These are phyloP conservation scores for Zosterops japonicus DNA, from an alignment of 2,113 vertebrate species.

Conservation along the genomic window DNA sequence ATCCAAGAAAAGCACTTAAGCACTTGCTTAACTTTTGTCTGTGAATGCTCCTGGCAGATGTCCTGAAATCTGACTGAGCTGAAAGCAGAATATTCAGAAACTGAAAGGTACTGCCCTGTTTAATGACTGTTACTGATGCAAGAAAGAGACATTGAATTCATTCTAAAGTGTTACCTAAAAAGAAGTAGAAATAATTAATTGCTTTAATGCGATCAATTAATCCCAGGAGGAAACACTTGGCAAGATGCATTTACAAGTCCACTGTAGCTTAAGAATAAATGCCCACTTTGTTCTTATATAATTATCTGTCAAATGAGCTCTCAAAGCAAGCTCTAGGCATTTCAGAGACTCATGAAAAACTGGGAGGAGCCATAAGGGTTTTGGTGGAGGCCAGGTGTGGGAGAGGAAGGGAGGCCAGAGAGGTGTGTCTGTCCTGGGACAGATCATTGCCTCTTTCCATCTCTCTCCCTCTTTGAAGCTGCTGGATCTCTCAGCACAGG, in stretches of 20 bases:
- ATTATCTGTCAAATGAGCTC: background rate
- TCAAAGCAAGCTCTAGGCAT: background rate
- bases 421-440: background rate
- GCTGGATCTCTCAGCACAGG: background rate
- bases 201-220: background rate
- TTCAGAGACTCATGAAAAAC: background rate
- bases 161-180: background rate
- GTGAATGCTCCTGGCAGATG: background rate
- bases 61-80: background rate
- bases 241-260: background rate
- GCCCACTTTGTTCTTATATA: background rate
- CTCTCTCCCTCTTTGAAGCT: background rate
- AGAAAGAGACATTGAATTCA: background rate
- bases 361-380: background rate
- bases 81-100: background rate
- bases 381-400: background rate
- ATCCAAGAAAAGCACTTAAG: background rate
- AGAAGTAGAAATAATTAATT: constrained; percentile 13
- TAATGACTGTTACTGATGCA: background rate
- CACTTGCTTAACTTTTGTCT: background rate
- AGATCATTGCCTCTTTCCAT: background rate
- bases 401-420: background rate
- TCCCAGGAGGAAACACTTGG: background rate
- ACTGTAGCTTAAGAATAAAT: background rate
- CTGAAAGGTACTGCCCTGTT: background rate